Conservation (phyloP, 2,888 invertebrate genomes). For the Agonopterix heracliana region DNA sequence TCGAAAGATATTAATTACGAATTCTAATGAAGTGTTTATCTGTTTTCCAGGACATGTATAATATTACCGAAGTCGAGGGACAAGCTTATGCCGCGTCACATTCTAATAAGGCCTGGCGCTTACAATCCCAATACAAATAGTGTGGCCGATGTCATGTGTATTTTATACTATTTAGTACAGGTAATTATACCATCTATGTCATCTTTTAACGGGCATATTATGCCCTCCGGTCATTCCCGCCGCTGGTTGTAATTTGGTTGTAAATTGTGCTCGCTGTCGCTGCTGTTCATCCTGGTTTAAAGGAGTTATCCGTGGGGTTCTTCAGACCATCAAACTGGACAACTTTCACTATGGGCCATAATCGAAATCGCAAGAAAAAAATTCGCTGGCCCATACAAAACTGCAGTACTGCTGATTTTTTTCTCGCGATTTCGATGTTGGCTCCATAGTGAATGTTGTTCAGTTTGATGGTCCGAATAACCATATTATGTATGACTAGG, state of each 20-base stretch:
- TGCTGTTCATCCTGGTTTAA: too few relatives aligned
- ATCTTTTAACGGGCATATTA: not conserved
- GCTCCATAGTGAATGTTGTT: too few relatives aligned
- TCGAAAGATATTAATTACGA: too few relatives aligned
- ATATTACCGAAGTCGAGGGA: constrained; percentile 52
- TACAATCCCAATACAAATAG: constrained; percentile 69
- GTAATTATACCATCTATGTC: constrained; percentile 26
- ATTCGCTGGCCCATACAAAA: too few relatives aligned
- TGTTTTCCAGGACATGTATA: constrained; percentile 50
- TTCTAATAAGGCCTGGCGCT: constrained; percentile 74
- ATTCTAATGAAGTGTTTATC: not conserved
- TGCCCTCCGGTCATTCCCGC: not conserved
- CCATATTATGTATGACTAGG: too few relatives aligned
- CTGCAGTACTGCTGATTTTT: too few relatives aligned
- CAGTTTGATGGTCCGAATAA: too few relatives aligned
- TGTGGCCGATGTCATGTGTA: constrained; percentile 73
- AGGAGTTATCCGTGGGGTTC: too few relatives aligned
- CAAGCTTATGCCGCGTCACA: constrained; percentile 61
- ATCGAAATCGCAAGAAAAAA: too few relatives aligned
- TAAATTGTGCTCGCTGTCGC: not conserved
- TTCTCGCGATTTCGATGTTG: too few relatives aligned
- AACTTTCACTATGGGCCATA: too few relatives aligned
- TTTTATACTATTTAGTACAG: constrained; percentile 62
- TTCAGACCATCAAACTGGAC: too few relatives aligned
- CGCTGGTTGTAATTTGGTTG: not conserved